A percentile compares a stretch with the other conserved stretches of the same genome.
Conservation (phyloP, 2,113 vertebrate species). For the Sapajus apella region DNA sequence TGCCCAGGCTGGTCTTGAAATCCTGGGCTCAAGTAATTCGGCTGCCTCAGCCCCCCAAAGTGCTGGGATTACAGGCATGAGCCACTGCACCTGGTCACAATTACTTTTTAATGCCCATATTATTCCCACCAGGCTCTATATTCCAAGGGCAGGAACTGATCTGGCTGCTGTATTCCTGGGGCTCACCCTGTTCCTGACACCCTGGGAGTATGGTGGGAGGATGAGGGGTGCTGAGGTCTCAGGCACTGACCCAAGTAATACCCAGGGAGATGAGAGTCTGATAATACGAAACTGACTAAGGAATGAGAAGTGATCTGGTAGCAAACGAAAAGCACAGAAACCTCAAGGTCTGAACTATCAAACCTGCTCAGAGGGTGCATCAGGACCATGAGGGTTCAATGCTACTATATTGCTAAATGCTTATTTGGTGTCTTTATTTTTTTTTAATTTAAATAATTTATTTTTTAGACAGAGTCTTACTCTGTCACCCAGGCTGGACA, state of each 20-base stretch:
- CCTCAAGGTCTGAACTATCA: not conserved
- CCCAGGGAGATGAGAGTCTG: not conserved
- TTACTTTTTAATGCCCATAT: not conserved
- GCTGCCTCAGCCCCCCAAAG: not conserved
- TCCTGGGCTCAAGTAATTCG: not conserved
- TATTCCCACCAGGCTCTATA: not conserved
- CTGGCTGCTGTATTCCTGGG: not conserved
- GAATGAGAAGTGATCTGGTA: not conserved
- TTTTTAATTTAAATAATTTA: too few relatives aligned
- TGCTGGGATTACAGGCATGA: not conserved
- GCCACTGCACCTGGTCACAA: not conserved
- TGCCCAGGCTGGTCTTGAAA: not conserved
- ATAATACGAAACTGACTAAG: not conserved
- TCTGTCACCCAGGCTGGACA: too few relatives aligned
- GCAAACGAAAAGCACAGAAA: not conserved
- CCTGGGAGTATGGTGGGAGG: fast-evolving
- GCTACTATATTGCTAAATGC: not conserved
- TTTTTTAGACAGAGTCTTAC: too few relatives aligned
- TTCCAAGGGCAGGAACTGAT: not conserved
- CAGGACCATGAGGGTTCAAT: not conserved
- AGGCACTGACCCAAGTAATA: fast-evolving
- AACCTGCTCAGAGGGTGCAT: not conserved
- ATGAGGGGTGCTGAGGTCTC: not conserved
- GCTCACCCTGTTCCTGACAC: not conserved
- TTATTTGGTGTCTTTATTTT: not conserved